These are phyloP conservation scores for Drosophila sordidula DNA, from an alignment of 2,888 invertebrate genomes.

Conservation along the genomic window DNA sequence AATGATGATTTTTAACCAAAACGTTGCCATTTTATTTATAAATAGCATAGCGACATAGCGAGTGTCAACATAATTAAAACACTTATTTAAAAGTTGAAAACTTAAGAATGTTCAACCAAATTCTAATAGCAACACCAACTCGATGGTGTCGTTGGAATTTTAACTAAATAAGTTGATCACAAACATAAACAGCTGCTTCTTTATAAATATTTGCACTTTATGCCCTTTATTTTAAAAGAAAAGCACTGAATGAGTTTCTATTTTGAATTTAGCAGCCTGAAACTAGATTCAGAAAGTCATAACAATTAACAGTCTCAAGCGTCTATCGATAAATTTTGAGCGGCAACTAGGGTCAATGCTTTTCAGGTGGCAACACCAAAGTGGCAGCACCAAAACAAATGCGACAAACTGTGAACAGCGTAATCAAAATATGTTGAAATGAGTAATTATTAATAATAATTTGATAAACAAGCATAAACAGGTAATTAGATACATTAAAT, in stretches of 20 bases:
- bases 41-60: too few relatives aligned
- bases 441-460: background rate
- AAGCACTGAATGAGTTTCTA: accelerated
- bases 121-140: too few relatives aligned
- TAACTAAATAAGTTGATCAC: background rate
- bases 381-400: constrained; percentile 23
- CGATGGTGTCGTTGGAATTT: too few relatives aligned
- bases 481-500: background rate
- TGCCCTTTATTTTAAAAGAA: too few relatives aligned
- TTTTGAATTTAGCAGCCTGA: constrained; percentile 25
- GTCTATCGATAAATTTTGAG: constrained; percentile 11
- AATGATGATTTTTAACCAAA: too few relatives aligned
- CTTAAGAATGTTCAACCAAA: too few relatives aligned
- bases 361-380: constrained; percentile 23
- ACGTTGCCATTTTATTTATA: too few relatives aligned
- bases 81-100: too few relatives aligned
- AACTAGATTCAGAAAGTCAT: background rate
- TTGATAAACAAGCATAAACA: background rate
- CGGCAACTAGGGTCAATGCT: constrained; percentile 2
- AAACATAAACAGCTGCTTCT: too few relatives aligned
- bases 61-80: too few relatives aligned
- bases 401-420: background rate
- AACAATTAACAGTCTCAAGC: constrained; percentile 1
- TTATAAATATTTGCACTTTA: too few relatives aligned
- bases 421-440: background rate